Evolutionary conservation across 2,113 vertebrate genomes (phyloP).

Genomic region (Loxodonta africana): DNA sequence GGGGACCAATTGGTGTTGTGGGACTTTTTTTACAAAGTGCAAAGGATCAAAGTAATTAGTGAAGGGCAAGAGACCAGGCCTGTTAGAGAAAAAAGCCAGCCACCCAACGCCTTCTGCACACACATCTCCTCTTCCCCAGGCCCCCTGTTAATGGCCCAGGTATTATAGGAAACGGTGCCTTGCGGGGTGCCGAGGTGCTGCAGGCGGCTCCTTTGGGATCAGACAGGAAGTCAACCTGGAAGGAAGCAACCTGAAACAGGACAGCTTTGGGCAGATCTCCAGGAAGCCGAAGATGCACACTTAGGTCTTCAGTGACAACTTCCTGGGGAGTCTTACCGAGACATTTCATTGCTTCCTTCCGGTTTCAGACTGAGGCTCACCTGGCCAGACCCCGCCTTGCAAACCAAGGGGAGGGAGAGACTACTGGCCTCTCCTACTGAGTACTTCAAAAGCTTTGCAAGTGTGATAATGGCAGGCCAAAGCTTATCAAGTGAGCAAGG

Average conservation of each 20-base stretch:
- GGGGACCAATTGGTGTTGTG: constrained; percentile 90
- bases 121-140: not conserved
- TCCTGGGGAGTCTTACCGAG: not conserved
- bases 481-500: rapidly evolving
- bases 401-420: not conserved
- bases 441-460: not conserved
- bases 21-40: constrained; percentile 93
- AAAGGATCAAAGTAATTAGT: constrained; percentile 93
- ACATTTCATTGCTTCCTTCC: not conserved
- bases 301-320: not conserved
- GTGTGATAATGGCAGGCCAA: not conserved
- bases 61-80: constrained; percentile 87
- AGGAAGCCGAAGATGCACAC: not conserved
- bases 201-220: not conserved
- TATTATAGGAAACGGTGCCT: not conserved
- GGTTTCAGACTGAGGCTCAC: not conserved
- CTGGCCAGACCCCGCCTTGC: not conserved
- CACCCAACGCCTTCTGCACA: not conserved
- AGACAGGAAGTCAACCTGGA: not conserved
- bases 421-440: rapidly evolving
- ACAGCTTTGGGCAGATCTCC: not conserved
- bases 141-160: not conserved
- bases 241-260: constrained; percentile 51
- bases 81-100: constrained; percentile 85
- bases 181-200: not conserved